A percentile compares a stretch with the other conserved stretches of the same genome.
phyloP scores from a whole-genome alignment of 2,113 vertebrate species.

The Emydocephalus ijimae region DNA sequence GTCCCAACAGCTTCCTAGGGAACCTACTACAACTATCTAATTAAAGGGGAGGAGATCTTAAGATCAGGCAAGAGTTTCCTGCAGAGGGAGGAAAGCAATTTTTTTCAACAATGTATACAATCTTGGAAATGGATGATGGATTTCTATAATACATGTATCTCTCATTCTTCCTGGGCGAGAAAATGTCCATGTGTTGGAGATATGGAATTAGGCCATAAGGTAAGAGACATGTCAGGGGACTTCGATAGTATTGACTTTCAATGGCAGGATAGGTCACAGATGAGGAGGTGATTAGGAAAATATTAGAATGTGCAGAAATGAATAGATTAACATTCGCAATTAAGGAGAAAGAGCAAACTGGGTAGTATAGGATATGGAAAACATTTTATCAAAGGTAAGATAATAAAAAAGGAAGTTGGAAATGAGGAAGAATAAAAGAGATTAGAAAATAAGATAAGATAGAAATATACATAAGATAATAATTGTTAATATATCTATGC shows the following conservation, averaged over 20 bases:
- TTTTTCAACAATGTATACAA: not conserved
- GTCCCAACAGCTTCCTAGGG: constrained; percentile 30
- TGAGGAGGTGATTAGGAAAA: no score
- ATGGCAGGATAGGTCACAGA: not conserved
- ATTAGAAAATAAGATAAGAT: no score
- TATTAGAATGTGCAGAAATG: no score
- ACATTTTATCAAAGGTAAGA: no score
- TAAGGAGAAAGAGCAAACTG: no score
- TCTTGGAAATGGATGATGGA: constrained; percentile 13
- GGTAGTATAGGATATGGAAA: no score
- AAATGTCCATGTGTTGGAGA: not conserved
- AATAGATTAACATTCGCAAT: no score
- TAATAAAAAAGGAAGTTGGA: no score
- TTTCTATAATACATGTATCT: not conserved
- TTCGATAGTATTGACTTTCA: not conserved
- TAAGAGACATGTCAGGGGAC: not conserved
- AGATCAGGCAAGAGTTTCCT: not conserved
- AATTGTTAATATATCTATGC: no score
- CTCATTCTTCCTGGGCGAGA: not conserved
- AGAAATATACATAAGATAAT: no score
- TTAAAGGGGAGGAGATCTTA: constrained; percentile 32
- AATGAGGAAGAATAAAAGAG: no score
- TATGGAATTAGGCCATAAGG: not conserved
- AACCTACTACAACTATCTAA: constrained; percentile 25
- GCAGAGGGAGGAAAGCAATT: not conserved